These are phyloP conservation scores for Casuarius casuarius DNA, from an alignment of 2,113 vertebrate genomes.

Conservation along the genomic window DNA sequence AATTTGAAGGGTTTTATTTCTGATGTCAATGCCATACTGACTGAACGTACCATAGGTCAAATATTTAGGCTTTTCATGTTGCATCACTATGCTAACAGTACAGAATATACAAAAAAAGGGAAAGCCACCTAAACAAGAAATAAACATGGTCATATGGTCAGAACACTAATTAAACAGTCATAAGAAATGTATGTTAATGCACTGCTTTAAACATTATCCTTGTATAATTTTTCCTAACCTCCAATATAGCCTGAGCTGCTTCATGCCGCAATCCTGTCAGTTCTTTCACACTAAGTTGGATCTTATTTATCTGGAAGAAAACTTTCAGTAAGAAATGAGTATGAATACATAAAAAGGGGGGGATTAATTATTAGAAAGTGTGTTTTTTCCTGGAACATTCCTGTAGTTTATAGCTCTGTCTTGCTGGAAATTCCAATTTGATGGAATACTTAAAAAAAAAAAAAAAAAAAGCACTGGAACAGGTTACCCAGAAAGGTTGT, in stretches of 20 bases:
- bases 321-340: neutral
- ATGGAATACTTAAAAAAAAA: neutral
- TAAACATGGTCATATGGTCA: fast-evolving
- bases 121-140: neutral
- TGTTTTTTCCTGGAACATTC: neutral
- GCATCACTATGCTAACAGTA: neutral
- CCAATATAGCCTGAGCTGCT: neutral
- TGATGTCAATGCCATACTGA: neutral
- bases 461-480: neutral
- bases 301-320: neutral
- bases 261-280: neutral
- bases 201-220: neutral
- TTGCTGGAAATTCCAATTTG: neutral
- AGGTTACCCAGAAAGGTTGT: too few relatives aligned
- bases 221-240: neutral
- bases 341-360: neutral
- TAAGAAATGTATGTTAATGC: neutral
- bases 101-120: neutral
- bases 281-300: neutral
- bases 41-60: neutral
- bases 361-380: neutral
- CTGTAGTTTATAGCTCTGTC: neutral
- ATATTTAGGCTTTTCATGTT: neutral
- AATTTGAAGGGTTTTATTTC: neutral
- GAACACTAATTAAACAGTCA: neutral